Evolutionary conservation across 1,140 invertebrate genomes (phyloP), one percentile per base, ranked within the genome.

Genomic region (Hylyphantes graminicola): DNA sequence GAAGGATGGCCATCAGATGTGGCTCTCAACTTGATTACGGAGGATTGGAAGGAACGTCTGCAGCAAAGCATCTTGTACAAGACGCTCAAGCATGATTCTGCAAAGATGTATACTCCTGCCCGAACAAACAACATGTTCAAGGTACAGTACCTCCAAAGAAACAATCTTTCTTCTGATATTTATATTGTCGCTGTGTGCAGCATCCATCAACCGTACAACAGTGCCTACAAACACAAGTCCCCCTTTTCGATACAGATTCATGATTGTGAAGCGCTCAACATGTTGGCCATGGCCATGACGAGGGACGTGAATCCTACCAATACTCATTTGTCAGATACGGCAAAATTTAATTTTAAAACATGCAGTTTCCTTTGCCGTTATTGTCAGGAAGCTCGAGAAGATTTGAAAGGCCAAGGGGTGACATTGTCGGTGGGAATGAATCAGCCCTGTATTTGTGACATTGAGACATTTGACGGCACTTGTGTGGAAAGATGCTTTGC

Each of bases 371-470:
- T 4, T 12, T 68, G 65, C 13, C n/a, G 10, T 4, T 50, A 51
- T 50, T 68, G 65, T n/a, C 48, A 17, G 0, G 0, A 3, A 10
- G 12, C 11, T 7, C 35, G 9, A 15, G 65, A 68, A 68, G 5
- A 15, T 13, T 48, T 68, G 65, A 13, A 15, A 48, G 11, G 21
- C 21, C 13, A 68, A 11, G 12, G 35, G 5, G 35, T 68, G 5
- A 11, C 8, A 48, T 8, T 50, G 9, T 15, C 3, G 35, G 35
- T 13, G 2, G 19, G n/a, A 6, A 48, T 15, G 8, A 35, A 7
- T n/a, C 65, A 68, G 51, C 65, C 65, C 12, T 68, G 65, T n/a
- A 68, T 68, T 68, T 0, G 15, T 2, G 48, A 68, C 19, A 68
- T n/a, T 7, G 7, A 15, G 0, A 50, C 51, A 2, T 68, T 50